Evolutionary conservation across 2,797 vertebrate species (phyloP).

Genomic region (Enteromius fasciolatus): DNA sequence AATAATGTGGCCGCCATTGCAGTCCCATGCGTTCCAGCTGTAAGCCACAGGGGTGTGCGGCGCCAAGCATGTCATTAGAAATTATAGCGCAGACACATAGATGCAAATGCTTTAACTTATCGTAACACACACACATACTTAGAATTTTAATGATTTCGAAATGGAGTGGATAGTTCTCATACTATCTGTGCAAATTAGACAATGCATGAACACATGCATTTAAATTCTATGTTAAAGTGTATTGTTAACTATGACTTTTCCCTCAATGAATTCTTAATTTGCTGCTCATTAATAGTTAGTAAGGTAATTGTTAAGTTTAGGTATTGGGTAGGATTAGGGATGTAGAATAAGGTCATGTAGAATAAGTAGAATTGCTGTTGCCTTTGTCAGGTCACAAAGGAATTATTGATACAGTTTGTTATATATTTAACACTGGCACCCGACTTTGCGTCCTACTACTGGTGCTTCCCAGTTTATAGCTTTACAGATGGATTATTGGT

Average conservation of each 20-base stretch:
- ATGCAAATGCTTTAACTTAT: constrained; percentile 7
- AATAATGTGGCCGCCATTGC: constrained; percentile 45
- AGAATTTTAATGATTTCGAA: background rate
- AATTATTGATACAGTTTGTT: constrained; percentile 6
- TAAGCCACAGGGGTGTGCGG: background rate
- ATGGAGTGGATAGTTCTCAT: background rate
- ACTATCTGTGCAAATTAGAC: background rate
- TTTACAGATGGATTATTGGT: constrained; percentile 1
- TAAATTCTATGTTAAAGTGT: no score
- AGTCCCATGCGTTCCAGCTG: background rate
- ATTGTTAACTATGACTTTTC: no score
- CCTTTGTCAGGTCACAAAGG: background rate
- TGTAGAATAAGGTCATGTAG: no score
- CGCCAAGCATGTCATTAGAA: constrained; percentile 43
- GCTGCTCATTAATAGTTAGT: no score
- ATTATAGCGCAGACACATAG: constrained; percentile 19
- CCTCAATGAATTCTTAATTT: no score
- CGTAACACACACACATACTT: background rate
- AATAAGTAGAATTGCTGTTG: background rate
- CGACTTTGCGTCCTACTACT: background rate
- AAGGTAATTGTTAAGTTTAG: no score
- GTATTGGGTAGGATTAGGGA: no score
- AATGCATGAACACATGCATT: background rate
- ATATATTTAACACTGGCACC: background rate
- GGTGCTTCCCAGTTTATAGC: background rate